phyloP scores from a whole-genome alignment of 2,888 invertebrate genomes.

The Cosmia pyralina region DNA sequence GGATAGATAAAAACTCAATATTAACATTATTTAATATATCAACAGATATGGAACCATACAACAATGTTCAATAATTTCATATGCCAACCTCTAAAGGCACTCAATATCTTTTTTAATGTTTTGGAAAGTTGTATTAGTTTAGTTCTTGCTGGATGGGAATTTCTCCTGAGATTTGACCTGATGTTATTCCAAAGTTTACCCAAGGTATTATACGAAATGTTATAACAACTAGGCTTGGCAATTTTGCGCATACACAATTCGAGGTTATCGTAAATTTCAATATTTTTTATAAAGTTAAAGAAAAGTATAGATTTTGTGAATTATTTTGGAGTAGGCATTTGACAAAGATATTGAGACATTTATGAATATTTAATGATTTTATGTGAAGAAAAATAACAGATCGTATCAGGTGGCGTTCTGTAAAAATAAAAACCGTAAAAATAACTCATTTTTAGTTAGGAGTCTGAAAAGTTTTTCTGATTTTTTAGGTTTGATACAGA shows the following conservation, averaged over 20 bases:
- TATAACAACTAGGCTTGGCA: conserved; percentile 24
- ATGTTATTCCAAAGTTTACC: conserved; percentile 55
- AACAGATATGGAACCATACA: conserved; percentile 7
- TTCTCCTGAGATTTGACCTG: conserved; percentile 52
- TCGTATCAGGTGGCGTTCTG: too few relatives aligned
- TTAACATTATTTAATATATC: background rate
- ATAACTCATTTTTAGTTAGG: too few relatives aligned
- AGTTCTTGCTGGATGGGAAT: conserved; percentile 41
- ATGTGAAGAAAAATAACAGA: too few relatives aligned
- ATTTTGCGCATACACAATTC: conserved; percentile 10
- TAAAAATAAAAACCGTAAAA: too few relatives aligned
- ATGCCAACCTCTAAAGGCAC: conserved; percentile 14
- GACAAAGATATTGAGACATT: background rate
- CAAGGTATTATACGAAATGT: conserved; percentile 48
- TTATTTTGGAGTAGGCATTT: background rate
- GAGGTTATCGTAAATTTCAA: background rate
- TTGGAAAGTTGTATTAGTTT: conserved; percentile 61
- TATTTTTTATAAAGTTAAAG: background rate
- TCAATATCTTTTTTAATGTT: conserved; percentile 43
- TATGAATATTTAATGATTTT: background rate
- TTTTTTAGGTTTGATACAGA: too few relatives aligned
- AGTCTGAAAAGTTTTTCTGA: too few relatives aligned
- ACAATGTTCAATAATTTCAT: conserved; percentile 10
- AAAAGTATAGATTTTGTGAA: background rate
- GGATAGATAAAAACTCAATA: background rate